phyloP scores from a whole-genome alignment of 2,888 invertebrate species.

The Lobophora halterata region DNA sequence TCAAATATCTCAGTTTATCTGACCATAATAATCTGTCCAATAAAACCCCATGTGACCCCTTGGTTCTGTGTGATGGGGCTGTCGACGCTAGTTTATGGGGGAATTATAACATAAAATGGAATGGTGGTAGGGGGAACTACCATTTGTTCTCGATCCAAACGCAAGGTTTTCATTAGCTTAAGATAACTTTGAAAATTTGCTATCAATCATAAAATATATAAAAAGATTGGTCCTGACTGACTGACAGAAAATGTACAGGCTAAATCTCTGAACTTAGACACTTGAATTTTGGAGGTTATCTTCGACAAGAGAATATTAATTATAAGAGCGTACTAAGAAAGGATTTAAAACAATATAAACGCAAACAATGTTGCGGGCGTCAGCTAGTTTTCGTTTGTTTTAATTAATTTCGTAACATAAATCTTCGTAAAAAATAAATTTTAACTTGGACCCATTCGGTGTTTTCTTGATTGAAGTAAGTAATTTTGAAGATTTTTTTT shows the following conservation, averaged over 20 bases:
- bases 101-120: slow-evolving; percentile 52
- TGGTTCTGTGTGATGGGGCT: slow-evolving; percentile 42
- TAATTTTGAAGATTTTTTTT: no score
- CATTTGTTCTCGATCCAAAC: slow-evolving; percentile 25
- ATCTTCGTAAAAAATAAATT: not conserved
- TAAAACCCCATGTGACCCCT: slow-evolving; percentile 37
- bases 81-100: slow-evolving; percentile 48
- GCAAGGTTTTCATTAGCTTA: not conserved
- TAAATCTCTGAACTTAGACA: no score
- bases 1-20: slow-evolving; percentile 34
- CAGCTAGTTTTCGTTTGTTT: no score
- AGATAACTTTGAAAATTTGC: not conserved
- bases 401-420: no score
- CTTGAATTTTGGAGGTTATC: no score
- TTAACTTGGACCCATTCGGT: not conserved
- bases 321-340: no score
- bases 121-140: slow-evolving; percentile 32
- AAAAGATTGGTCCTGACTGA: no score
- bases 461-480: no score
- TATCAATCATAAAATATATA: not conserved
- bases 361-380: no score
- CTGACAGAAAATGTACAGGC: no score
- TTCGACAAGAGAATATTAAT: no score
- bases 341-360: no score
- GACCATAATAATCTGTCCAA: slow-evolving; percentile 33